Base-by-base conservation (phyloP, 2,888 invertebrate genomes). In the Luffia ferchaultella region DNA sequence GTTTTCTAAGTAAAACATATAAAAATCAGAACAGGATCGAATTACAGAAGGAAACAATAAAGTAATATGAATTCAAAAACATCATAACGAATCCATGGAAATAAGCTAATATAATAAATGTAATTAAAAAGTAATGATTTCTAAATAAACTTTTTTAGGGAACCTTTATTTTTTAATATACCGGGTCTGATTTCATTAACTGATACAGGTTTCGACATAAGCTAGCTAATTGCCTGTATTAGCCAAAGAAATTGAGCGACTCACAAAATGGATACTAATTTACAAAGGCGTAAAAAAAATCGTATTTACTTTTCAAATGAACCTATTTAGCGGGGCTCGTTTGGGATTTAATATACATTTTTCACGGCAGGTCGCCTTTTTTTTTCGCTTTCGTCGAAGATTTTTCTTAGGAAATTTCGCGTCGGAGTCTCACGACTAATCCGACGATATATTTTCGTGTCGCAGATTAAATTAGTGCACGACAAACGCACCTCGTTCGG, bases 331-430 rank as follows among this genome's bases (percentile, higher is more conserved):
- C 72, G 59, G 65, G 64, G 68, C 44, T 48, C 49, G 46, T 50
- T 49, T 67, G 65, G 80, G 83, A 80, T 76, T 83, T 82, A 82
- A 79, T 80, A 82, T 78, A 78, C 76, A 83, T 83, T 79, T 82
- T 76, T 83, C 79, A 82, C 70, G 69, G 67, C 30, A 30, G 30
- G 30, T 30, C 30, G 30, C 69, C 16, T 2, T 65, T 64, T 64
- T 66, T 68, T 68, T 73, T 71, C 68, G 9, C 17, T 18, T 41
- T 45, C 40, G 67, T 70, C 68, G 70, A 76, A 75, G 68, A 61
- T 74, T 74, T 75, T 72, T 70, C 47, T 51, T 44, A 44, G 16
- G 44, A 44, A 51, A 46, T 41, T 45, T 50, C 46, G 18, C 19
- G 16, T 20, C 43, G 47, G 43, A 44, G 44, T 19, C 17, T 46